These are phyloP conservation scores for Embidobia sp. DNA, from an alignment of 2,888 invertebrate genomes.

Conservation along the genomic window DNA sequence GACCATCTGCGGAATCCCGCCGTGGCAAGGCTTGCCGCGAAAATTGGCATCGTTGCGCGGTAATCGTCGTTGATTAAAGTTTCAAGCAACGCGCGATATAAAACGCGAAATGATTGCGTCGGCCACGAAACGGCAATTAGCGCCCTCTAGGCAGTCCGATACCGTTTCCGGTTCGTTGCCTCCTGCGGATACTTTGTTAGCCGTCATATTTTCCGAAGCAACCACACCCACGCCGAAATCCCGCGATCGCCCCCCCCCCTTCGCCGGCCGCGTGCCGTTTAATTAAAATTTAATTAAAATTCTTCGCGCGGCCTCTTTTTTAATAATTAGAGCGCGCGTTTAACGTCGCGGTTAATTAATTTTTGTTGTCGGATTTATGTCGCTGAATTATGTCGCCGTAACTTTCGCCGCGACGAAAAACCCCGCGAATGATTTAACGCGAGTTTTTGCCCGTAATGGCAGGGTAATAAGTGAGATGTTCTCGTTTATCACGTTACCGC, in stretches of 20 bases:
- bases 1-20: conserved; percentile 2
- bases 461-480: conserved; percentile 8
- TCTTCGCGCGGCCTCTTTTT: background rate
- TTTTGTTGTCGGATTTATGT: conserved; percentile 25
- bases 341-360: conserved; percentile 26
- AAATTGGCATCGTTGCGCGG: conserved; percentile 1
- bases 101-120: conserved; percentile 21
- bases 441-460: conserved; percentile 1
- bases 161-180: conserved; percentile 42
- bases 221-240: background rate
- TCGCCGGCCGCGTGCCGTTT: no score
- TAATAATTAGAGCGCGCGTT: conserved; percentile 22
- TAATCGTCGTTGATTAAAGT: conserved; percentile 27
- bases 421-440: conserved; percentile 9
- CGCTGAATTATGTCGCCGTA: conserved; percentile 13
- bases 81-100: conserved; percentile 25
- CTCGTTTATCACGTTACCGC: conserved; percentile 4
- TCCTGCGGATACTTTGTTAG: conserved; percentile 12
- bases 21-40: background rate
- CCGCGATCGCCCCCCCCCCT: no score
- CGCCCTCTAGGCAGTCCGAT: no score
- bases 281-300: conserved; percentile 38
- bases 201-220: background rate
- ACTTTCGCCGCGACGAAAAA: background rate
- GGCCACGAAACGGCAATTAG: conserved; percentile 6